Percentiles rank a stretch among this genome's conserved stretches.
These are phyloP conservation scores for Hippasteria phrygiana DNA, from an alignment of 53 echinoderm and acorn worm genomes.

Conservation along the genomic window DNA sequence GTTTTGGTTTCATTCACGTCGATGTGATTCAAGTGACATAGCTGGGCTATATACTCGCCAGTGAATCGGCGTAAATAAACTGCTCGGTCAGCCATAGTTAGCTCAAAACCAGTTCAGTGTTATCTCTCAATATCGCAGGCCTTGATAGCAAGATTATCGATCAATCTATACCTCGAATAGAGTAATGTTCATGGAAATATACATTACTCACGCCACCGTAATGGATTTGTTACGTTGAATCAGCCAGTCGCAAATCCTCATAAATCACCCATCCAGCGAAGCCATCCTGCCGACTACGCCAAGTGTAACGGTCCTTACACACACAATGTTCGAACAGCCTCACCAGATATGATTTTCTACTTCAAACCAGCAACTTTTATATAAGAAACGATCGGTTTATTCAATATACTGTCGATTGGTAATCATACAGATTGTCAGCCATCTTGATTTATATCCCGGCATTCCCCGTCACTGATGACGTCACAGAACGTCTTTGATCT, in stretches of 20 bases:
- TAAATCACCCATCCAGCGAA: slow-evolving; percentile 5
- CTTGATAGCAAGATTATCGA: background rate
- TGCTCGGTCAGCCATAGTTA: background rate
- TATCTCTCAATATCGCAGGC: background rate
- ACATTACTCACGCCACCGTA: background rate
- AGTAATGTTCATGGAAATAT: background rate
- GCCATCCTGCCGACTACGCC: slow-evolving; percentile 53
- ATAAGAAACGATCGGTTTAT: too few relatives aligned
- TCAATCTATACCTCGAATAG: background rate
- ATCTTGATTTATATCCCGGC: too few relatives aligned
- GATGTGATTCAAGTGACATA: slow-evolving; percentile 5
- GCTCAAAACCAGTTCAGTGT: background rate
- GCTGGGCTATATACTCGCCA: slow-evolving; percentile 2
- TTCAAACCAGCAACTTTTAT: too few relatives aligned
- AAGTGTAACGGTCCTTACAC: slow-evolving; percentile 33
- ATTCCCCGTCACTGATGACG: too few relatives aligned
- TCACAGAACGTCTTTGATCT: too few relatives aligned
- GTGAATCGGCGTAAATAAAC: slow-evolving; percentile 26
- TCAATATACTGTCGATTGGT: too few relatives aligned
- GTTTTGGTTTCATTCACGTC: slow-evolving; percentile 7
- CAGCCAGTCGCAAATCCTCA: background rate
- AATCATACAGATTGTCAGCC: too few relatives aligned
- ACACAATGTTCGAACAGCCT: too few relatives aligned
- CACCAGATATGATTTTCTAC: too few relatives aligned
- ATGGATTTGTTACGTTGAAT: too few relatives aligned